phyloP scores from a whole-genome alignment of 2,113 vertebrate species.

The Uropsilus gracilis region DNA sequence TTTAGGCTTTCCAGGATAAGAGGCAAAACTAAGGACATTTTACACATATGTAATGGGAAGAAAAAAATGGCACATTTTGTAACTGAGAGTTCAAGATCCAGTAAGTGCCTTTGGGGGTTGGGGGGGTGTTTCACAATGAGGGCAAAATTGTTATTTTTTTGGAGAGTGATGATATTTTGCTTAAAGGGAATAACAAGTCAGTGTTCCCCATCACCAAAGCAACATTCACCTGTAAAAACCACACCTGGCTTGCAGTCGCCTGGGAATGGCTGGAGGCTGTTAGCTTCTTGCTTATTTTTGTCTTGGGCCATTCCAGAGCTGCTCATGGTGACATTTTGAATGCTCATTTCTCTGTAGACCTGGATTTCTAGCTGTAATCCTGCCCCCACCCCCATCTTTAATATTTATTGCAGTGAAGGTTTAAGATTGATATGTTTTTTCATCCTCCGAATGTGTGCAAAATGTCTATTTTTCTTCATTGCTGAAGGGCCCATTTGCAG shows the following conservation, averaged over 20 bases:
- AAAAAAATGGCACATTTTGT: background rate
- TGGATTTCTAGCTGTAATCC: background rate
- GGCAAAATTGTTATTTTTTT: background rate
- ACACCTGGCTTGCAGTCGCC: fast-evolving
- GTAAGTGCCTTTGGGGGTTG: background rate
- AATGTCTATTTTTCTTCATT: constrained; percentile 1
- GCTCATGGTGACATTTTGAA: background rate
- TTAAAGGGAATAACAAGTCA: background rate
- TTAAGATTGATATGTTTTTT: constrained; percentile 10
- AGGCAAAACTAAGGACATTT: constrained; percentile 34
- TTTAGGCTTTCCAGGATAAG: background rate
- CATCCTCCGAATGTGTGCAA: background rate
- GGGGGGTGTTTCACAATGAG: background rate
- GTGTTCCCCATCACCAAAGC: background rate
- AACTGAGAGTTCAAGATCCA: constrained; percentile 20
- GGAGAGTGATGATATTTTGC: background rate
- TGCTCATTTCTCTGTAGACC: background rate
- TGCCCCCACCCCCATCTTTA: background rate
- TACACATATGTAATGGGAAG: background rate
- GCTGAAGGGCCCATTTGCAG: constrained; percentile 25
- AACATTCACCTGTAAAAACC: background rate
- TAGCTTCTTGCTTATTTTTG: background rate
- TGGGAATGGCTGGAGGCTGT: background rate
- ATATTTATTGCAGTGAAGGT: background rate
- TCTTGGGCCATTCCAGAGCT: background rate